phyloP scores from a whole-genome alignment of 2,797 vertebrate species.

The Galaxias olidus region DNA sequence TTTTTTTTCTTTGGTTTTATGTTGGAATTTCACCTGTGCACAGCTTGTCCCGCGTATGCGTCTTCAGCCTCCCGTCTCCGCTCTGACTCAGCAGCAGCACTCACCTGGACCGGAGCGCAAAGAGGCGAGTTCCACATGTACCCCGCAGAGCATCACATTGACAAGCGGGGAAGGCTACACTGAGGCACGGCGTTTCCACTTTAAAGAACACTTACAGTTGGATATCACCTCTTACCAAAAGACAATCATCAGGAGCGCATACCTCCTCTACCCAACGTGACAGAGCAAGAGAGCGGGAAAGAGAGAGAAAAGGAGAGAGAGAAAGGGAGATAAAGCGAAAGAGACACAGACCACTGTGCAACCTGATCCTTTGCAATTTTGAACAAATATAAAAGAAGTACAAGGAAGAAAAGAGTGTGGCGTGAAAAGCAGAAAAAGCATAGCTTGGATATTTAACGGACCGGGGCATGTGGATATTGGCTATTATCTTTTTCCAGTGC shows the following conservation, averaged over 20 bases:
- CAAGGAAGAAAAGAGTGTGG: constrained; percentile 66
- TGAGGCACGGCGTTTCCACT: constrained; percentile 72
- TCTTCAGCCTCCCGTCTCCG: constrained; percentile 53
- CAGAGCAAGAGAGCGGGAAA: constrained; percentile 50
- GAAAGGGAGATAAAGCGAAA: constrained; percentile 49
- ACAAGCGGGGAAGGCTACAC: constrained; percentile 67
- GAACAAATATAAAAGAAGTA: constrained; percentile 68
- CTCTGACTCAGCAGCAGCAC: constrained; percentile 75
- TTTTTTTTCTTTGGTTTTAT: constrained; percentile 34
- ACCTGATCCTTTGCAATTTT: constrained; percentile 68
- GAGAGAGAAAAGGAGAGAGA: constrained; percentile 26
- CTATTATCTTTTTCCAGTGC: constrained; percentile 96
- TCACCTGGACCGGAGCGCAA: constrained; percentile 81
- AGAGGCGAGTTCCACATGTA: constrained; percentile 63
- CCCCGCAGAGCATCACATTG: constrained; percentile 71
- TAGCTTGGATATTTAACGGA: constrained; percentile 87
- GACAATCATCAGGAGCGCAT: constrained; percentile 71
- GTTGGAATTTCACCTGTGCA: constrained; percentile 51
- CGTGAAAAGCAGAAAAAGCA: constrained; percentile 76
- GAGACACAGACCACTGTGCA: constrained; percentile 53
- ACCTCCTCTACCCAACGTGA: constrained; percentile 70
- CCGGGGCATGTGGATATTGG: constrained; percentile 99
- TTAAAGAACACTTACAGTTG: constrained; percentile 69
- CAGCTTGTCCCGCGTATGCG: constrained; percentile 58
- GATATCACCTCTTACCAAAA: constrained; percentile 61